A percentile compares a stretch with the other conserved stretches of the same genome.
phyloP scores from a whole-genome alignment of 2,888 invertebrate genomes.

The Pediacus dermestoides region DNA sequence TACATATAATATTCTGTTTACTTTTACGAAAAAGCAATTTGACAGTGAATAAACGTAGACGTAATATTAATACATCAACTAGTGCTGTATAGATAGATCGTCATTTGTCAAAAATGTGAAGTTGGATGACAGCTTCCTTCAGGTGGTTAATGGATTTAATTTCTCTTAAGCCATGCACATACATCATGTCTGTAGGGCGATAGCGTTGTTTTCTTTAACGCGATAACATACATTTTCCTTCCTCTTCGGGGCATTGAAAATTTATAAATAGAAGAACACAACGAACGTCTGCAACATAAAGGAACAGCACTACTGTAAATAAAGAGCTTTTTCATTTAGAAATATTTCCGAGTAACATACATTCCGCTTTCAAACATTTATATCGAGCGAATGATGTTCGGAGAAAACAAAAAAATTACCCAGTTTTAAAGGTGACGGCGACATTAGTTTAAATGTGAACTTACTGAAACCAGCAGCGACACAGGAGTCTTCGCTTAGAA shows the following conservation, averaged over 20 bases:
- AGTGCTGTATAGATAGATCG: slow-evolving; percentile 25
- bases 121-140: slow-evolving; percentile 36
- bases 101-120: slow-evolving; percentile 37
- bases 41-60: too few species aligned
- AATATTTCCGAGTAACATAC: slow-evolving; percentile 24
- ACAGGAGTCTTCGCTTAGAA: slow-evolving; percentile 3
- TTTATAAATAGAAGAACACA: slow-evolving; percentile 22
- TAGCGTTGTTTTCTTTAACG: slow-evolving; percentile 11
- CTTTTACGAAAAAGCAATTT: too few species aligned
- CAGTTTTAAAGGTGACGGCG: slow-evolving; percentile 33
- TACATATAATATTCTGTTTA: too few species aligned
- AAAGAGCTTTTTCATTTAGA: slow-evolving; percentile 28
- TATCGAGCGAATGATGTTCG: slow-evolving; percentile 28
- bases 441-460: slow-evolving; percentile 26
- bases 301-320: slow-evolving; percentile 22
- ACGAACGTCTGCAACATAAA: slow-evolving; percentile 13
- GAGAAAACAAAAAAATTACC: slow-evolving; percentile 29
- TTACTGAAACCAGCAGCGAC: slow-evolving; percentile 11
- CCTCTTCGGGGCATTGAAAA: slow-evolving; percentile 16
- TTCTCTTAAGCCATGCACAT: slow-evolving; percentile 30
- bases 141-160: slow-evolving; percentile 41
- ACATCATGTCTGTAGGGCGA: slow-evolving; percentile 21
- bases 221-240: slow-evolving; percentile 10
- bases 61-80: too few species aligned
- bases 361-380: slow-evolving; percentile 20